phyloP scores from a whole-genome alignment of 2,797 vertebrate species.

The Poeciliopsis infans region DNA sequence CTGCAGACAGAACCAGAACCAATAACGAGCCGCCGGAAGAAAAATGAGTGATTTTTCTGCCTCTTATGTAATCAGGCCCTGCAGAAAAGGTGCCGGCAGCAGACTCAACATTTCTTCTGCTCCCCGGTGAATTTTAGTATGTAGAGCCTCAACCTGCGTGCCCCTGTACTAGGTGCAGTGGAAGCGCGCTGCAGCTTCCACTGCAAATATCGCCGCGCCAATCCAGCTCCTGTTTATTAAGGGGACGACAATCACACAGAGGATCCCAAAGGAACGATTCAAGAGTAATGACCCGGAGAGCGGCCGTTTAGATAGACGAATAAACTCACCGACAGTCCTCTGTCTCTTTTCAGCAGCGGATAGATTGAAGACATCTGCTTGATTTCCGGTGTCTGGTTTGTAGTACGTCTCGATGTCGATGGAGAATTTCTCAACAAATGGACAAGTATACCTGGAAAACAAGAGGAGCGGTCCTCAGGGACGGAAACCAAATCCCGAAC shows the following conservation, averaged over 20 bases:
- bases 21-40: slow-evolving; percentile 7
- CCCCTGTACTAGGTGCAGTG: slow-evolving; percentile 6
- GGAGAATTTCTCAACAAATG: slow-evolving; percentile 99
- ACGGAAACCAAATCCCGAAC: neutral
- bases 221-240: slow-evolving; percentile 6
- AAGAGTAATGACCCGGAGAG: neutral
- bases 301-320: neutral
- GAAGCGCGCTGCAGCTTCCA: slow-evolving; percentile 4
- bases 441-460: slow-evolving; percentile 90
- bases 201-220: slow-evolving; percentile 5
- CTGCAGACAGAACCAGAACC: slow-evolving; percentile 5
- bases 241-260: neutral
- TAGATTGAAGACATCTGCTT: slow-evolving; percentile 91
- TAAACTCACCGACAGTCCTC: slow-evolving; percentile 84
- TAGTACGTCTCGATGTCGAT: slow-evolving; percentile 99
- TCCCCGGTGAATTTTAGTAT: slow-evolving; percentile 43
- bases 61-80: slow-evolving; percentile 40
- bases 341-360: slow-evolving; percentile 91
- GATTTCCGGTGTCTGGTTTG: slow-evolving; percentile 91
- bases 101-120: slow-evolving; percentile 28
- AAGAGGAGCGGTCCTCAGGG: neutral
- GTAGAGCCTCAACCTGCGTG: slow-evolving; percentile 25
- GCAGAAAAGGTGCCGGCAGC: slow-evolving; percentile 26
- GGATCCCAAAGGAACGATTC: slow-evolving; percentile 1
- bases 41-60: slow-evolving; percentile 25